phyloP scores from a whole-genome alignment of 2,797 vertebrate species.

The Macropus fuliginosus region DNA sequence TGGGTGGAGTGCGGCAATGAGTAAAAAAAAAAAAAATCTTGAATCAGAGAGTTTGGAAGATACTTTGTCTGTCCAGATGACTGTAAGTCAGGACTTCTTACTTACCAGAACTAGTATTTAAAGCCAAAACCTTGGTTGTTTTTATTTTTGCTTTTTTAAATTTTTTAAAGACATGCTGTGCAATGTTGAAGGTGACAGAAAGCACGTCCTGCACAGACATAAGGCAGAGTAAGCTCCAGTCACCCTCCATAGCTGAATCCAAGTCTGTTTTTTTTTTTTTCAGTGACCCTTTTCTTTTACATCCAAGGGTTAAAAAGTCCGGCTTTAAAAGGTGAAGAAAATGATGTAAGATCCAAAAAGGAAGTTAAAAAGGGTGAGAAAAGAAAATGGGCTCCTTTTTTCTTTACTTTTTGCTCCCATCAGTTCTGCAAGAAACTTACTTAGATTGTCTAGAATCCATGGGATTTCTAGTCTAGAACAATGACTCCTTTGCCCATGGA shows the following conservation, averaged over 20 bases:
- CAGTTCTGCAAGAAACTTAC: neutral
- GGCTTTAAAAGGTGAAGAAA: constrained; percentile 35
- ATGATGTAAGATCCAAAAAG: neutral
- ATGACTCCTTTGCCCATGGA: neutral
- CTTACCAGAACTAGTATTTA: neutral
- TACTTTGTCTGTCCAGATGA: neutral
- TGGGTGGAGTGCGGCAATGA: neutral
- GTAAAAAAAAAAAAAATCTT: neutral
- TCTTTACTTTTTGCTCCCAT: neutral
- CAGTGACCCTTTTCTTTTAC: neutral
- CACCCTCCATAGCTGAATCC: neutral
- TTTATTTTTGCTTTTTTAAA: neutral
- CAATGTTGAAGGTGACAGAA: constrained; percentile 29
- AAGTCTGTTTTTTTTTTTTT: neutral
- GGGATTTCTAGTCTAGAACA: neutral
- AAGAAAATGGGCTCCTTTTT: neutral
- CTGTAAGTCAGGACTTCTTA: constrained; percentile 1
- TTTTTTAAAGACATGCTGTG: constrained; percentile 48
- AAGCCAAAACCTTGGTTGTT: neutral
- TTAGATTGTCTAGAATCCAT: neutral
- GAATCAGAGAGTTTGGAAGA: neutral
- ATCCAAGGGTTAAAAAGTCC: constrained; percentile 23
- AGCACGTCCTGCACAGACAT: neutral
- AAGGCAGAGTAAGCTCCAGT: neutral
- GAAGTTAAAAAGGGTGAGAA: neutral